Conservation (phyloP, 2,113 vertebrate genomes). For the Sitta europaea region DNA sequence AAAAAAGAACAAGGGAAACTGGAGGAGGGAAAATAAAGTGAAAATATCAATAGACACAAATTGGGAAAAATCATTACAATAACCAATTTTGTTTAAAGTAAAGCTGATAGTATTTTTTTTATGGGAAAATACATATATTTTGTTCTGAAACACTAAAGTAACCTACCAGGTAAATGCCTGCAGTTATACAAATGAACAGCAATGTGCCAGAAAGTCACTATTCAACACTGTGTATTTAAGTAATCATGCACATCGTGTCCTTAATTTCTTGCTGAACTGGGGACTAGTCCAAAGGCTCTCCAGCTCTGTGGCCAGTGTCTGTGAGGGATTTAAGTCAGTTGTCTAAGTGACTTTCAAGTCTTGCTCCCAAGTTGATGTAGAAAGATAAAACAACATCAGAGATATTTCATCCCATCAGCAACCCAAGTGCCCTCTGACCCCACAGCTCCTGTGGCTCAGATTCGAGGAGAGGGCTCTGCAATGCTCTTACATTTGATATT, state of each 20-base stretch:
- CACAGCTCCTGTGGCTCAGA: neutral
- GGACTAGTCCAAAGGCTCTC: neutral
- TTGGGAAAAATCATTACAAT: neutral
- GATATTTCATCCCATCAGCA: neutral
- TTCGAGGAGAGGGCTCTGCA: neutral
- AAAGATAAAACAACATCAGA: neutral
- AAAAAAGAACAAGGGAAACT: neutral
- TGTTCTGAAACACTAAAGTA: neutral
- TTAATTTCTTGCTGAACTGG: neutral
- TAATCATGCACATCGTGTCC: fast-evolving
- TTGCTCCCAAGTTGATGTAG: neutral
- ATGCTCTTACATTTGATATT: neutral
- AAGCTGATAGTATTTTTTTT: neutral
- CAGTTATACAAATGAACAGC: neutral
- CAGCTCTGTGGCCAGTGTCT: fast-evolving
- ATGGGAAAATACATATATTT: neutral
- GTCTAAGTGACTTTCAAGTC: neutral
- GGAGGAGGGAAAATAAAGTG: neutral
- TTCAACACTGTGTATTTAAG: neutral
- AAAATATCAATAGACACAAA: neutral
- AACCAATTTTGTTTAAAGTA: neutral
- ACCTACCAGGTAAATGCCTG: neutral
- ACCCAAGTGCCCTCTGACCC: neutral
- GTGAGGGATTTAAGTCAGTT: neutral
- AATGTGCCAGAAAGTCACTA: neutral